phyloP scores from a whole-genome alignment of 2,797 vertebrate species.

The Pitangus sulphuratus region DNA sequence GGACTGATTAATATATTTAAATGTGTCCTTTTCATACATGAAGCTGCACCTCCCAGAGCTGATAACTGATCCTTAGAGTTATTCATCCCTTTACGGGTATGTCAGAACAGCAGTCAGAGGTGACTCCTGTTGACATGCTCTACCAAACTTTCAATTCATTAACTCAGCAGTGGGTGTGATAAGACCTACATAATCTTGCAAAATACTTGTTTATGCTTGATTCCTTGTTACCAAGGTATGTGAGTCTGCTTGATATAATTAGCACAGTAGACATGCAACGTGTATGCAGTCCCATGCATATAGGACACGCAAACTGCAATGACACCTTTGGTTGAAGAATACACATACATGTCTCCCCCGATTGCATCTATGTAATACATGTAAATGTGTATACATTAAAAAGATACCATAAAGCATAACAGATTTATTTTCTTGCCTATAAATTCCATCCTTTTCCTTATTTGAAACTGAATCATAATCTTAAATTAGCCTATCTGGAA shows the following conservation, averaged over 20 bases:
- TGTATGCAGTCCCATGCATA: not conserved
- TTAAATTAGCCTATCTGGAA: not conserved
- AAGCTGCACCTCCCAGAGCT: not conserved
- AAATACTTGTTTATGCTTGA: not conserved
- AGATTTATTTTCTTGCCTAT: not conserved
- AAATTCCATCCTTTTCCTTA: not conserved
- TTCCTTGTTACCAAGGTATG: not conserved
- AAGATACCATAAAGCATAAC: not conserved
- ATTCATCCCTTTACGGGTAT: not conserved
- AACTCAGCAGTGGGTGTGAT: not conserved
- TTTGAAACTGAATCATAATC: not conserved
- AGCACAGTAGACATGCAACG: not conserved
- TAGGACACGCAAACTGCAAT: not conserved
- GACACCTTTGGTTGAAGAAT: not conserved
- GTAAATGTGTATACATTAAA: not conserved
- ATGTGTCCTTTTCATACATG: not conserved
- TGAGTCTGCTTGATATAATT: not conserved
- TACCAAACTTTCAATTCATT: not conserved
- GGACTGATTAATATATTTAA: not conserved
- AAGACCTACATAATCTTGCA: not conserved
- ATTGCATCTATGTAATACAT: not conserved
- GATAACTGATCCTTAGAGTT: not conserved
- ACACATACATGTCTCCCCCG: fast-evolving
- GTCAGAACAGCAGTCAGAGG: not conserved
- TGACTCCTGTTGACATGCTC: not conserved